Evolutionary conservation across 2,888 invertebrate genomes (phyloP).

Genomic region (Tridacna gigas): DNA sequence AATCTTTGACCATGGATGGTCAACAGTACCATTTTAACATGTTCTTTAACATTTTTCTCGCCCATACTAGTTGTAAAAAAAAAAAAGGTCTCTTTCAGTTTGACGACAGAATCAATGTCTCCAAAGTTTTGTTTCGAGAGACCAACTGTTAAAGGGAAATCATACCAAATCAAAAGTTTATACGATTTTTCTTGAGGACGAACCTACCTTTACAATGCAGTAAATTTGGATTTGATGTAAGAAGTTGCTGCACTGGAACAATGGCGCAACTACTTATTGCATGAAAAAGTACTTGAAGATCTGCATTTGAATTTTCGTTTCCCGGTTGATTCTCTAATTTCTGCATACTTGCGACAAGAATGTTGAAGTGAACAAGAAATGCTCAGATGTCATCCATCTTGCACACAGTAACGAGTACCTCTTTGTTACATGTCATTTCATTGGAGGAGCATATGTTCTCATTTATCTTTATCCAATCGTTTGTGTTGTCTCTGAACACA

Average conservation of each 20-base stretch:
- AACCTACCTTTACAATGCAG: conserved; percentile 70
- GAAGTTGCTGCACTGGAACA: conserved; percentile 70
- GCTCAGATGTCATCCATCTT: conserved; percentile 17
- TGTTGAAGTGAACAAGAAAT: neutral
- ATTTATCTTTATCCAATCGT: neutral
- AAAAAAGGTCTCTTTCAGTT: too few relatives aligned
- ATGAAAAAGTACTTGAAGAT: conserved; percentile 74
- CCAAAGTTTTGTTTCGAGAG: too few relatives aligned
- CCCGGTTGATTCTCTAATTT: neutral
- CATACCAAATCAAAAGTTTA: too few relatives aligned
- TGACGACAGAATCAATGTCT: too few relatives aligned
- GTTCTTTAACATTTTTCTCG: too few relatives aligned
- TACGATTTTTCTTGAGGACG: too few relatives aligned
- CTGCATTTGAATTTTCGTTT: conserved; percentile 32
- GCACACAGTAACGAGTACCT: neutral
- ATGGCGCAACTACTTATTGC: conserved; percentile 74
- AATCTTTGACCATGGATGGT: too few relatives aligned
- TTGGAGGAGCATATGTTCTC: neutral
- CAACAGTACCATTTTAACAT: too few relatives aligned
- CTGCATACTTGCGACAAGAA: neutral
- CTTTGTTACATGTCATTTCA: neutral
- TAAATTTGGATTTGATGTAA: conserved; percentile 69
- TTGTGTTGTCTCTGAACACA: neutral
- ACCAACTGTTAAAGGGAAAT: too few relatives aligned
- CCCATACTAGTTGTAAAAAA: too few relatives aligned